Base-by-base conservation (phyloP, 92 coral and sea anemone genomes). In the Chrysogorgia sp. region DNA sequence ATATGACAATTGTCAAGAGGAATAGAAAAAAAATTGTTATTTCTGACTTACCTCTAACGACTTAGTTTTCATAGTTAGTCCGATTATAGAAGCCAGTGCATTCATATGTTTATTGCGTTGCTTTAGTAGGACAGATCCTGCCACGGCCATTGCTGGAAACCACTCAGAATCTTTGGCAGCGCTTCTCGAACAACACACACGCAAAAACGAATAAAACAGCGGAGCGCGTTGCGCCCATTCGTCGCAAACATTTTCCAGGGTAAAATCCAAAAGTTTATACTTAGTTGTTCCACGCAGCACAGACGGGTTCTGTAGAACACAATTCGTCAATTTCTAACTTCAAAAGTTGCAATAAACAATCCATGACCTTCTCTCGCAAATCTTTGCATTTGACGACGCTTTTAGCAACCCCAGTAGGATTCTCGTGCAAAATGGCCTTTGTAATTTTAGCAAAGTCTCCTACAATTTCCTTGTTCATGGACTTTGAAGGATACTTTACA, bases 221-320 rank as follows among this genome's bases (percentile, higher is more conserved):
- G 93, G 93, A 2, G 90, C 88, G 47, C 93, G 65, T 67, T 58
- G 45, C 45, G 67, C 70, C 93, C 93, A 89, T 55, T 89, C 93
- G 1, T 58, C 52, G 58, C 90, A 89, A 30, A 89, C 37, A 5
- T 59, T 31, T 29, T 55, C 34, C 59, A 86, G 35, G 61, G 64
- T 57, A 34, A 41, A 89, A 1, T 86, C 86, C 0, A 58, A 7
- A 0, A 89, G 62, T 34, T 76, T 88, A 0, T 79, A 86, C 37
- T 89, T 68, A 7, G 75, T 68, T 25, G 58, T 68, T 68, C 40
- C 24, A 12, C 58, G 57, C 31, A 68, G 24, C 26, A 41, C 43
- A 1, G 75, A 68, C 17, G 75, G 75, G 1, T 68, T 68, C 5
- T 41, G 26, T 37, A 26, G 75, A 68, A 30, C 75, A 68, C 34